Percentiles rank a stretch among this genome's conserved stretches.
Evolutionary conservation across 1,140 invertebrate species (phyloP).

Genomic region (Phymastichus coffea): DNA sequence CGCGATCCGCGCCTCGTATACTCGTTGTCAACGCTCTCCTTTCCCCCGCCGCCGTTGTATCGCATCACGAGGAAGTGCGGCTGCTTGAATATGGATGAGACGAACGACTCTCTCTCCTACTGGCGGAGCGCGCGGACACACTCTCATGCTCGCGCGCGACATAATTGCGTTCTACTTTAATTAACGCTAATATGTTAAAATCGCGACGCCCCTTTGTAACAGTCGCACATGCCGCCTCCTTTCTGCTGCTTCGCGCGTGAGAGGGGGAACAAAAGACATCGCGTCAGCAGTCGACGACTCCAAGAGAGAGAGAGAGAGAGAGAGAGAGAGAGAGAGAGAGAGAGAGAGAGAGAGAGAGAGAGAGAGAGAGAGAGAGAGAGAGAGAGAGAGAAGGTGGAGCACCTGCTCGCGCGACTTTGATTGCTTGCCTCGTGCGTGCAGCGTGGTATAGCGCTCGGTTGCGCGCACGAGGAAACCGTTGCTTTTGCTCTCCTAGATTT

Average conservation of each 20-base stretch:
- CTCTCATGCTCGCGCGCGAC: slow-evolving; percentile 50
- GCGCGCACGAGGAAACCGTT: no score
- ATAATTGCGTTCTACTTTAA: slow-evolving; percentile 55
- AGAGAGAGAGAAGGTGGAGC: background rate
- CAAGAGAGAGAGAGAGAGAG: no score
- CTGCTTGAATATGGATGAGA: slow-evolving; percentile 51
- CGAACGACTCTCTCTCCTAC: no score
- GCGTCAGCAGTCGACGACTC: background rate
- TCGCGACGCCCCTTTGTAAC: slow-evolving; percentile 34
- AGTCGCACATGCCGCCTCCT: no score
- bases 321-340: background rate
- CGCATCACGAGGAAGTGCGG: slow-evolving; percentile 37
- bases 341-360: background rate
- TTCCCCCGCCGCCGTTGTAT: background rate
- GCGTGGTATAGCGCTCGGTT: background rate
- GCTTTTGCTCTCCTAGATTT: no score
- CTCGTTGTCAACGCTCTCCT: slow-evolving; percentile 41
- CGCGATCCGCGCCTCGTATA: slow-evolving; percentile 30
- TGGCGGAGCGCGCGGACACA: slow-evolving; percentile 41
- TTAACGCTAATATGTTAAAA: slow-evolving; percentile 55
- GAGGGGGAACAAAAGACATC: background rate
- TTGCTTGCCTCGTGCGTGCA: background rate
- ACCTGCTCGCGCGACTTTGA: background rate
- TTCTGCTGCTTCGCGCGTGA: background rate
- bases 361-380: slow-evolving; percentile 7